These are phyloP conservation scores for Hemicordylus capensis DNA, from an alignment of 2,113 vertebrate genomes.

Conservation along the genomic window DNA sequence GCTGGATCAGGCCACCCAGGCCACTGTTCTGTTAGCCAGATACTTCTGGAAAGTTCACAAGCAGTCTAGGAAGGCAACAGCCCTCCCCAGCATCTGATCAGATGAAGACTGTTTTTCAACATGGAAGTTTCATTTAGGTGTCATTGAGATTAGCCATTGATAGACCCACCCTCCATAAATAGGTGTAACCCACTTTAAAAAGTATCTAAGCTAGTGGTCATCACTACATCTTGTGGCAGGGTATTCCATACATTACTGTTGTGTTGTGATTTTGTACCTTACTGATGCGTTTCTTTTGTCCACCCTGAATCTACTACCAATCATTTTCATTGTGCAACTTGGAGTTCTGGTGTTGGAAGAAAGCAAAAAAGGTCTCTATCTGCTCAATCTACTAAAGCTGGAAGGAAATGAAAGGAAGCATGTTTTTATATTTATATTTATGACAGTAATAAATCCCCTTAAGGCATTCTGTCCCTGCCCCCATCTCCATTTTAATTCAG, in stretches of 20 bases:
- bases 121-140: neutral
- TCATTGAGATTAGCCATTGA: too few relatives aligned
- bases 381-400: conserved; percentile 8
- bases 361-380: neutral
- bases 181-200: too few relatives aligned
- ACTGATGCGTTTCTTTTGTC: too few relatives aligned
- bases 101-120: too few relatives aligned
- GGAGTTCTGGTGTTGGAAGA: neutral
- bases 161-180: too few relatives aligned
- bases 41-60: too few relatives aligned
- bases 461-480: conserved; percentile 15
- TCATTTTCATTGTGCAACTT: neutral
- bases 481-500: conserved; percentile 12
- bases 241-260: neutral
- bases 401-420: conserved; percentile 43
- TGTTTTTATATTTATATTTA: conserved; percentile 47
- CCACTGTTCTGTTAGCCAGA: too few relatives aligned
- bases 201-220: too few relatives aligned
- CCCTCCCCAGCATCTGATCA: too few relatives aligned
- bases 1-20: too few relatives aligned
- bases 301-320: neutral
- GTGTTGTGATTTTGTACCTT: too few relatives aligned
- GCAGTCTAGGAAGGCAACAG: too few relatives aligned
- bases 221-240: neutral
- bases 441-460: conserved; percentile 32